phyloP scores from a whole-genome alignment of 35 echinoderm and acorn worm species.

The Amphiura filiformis region DNA sequence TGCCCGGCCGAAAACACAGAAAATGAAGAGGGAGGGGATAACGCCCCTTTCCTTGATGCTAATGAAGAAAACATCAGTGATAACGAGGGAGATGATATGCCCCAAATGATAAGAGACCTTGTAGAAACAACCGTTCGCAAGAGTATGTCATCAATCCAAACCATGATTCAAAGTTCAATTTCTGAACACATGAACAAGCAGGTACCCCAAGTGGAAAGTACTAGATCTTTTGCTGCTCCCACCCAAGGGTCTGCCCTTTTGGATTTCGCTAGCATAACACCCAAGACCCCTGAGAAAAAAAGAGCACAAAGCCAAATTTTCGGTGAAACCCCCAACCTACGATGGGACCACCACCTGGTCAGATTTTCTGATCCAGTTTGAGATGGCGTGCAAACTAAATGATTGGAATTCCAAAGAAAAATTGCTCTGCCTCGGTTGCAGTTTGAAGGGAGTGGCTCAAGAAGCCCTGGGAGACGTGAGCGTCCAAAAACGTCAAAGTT shows the following conservation, averaged over 20 bases:
- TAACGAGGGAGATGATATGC: not conserved
- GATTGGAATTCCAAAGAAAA: constrained; percentile 17
- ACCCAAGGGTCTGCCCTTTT: too few species aligned
- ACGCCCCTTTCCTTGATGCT: not conserved
- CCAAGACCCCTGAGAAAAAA: not conserved
- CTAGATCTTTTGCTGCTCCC: too few species aligned
- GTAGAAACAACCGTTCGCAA: not conserved
- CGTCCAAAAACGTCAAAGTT: not conserved
- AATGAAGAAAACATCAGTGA: not conserved
- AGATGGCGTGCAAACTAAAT: constrained; percentile 40
- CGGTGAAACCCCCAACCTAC: constrained; percentile 19
- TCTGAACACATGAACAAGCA: not conserved
- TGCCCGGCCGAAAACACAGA: not conserved
- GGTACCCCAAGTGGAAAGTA: not conserved
- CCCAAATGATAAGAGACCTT: not conserved
- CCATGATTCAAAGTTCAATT: not conserved
- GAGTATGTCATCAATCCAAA: not conserved
- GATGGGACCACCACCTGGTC: constrained; percentile 42
- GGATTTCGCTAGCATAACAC: too few species aligned
- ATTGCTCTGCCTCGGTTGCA: constrained; percentile 31
- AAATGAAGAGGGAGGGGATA: not conserved
- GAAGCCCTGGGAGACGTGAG: constrained; percentile 38
- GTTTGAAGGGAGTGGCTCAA: constrained; percentile 36
- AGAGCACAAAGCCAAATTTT: not conserved
- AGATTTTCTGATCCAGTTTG: constrained; percentile 49